phyloP scores from a whole-genome alignment of 1,140 invertebrate species.

The Bilobella aurantiaca region DNA sequence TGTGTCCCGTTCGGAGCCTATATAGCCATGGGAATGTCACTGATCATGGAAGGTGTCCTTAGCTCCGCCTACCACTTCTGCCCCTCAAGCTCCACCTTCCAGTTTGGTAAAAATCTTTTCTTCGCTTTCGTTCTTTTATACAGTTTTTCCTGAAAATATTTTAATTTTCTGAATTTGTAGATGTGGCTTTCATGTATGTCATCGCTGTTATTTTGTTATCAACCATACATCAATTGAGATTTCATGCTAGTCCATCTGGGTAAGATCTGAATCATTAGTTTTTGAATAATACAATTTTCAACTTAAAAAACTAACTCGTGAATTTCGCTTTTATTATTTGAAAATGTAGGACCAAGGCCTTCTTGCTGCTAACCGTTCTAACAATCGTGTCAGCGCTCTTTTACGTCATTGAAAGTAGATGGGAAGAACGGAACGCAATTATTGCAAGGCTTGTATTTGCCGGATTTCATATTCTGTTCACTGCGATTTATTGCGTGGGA shows the following conservation, averaged over 20 bases:
- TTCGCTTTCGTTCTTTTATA: background rate
- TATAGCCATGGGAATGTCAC: constrained; percentile 5
- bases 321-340: background rate
- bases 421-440: background rate
- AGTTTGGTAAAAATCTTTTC: constrained; percentile 19
- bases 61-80: constrained; percentile 11
- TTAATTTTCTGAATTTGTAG: background rate
- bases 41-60: constrained; percentile 13
- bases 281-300: background rate
- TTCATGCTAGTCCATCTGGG: constrained; percentile 4
- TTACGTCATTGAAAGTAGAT: background rate
- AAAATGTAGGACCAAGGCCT: background rate
- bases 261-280: background rate
- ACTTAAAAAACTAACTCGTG: background rate
- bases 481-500: background rate
- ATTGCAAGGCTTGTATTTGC: background rate
- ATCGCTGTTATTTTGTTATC: constrained; percentile 6
- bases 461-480: background rate
- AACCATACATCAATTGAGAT: constrained; percentile 7
- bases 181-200: constrained; percentile 14
- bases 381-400: constrained; percentile 5
- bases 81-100: constrained; percentile 9
- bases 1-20: constrained; percentile 4
- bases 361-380: background rate
- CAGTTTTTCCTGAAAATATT: background rate